phyloP scores from a whole-genome alignment of 2,797 vertebrate genomes.

The Ptychadena robeensis region DNA sequence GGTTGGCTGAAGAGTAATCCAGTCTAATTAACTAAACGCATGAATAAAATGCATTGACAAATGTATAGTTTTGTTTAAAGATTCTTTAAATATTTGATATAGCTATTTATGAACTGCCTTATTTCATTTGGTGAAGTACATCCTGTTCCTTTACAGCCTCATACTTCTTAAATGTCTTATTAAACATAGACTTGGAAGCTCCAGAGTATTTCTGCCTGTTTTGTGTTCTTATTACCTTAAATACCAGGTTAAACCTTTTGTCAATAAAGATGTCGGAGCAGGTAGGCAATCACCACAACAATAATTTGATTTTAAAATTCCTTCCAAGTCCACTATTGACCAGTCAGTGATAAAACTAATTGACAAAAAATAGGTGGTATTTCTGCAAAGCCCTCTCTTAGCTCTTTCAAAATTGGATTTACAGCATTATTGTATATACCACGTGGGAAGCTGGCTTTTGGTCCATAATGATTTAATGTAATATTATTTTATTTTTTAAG shows the following conservation, averaged over 20 bases:
- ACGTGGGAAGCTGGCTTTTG: constrained; percentile 13
- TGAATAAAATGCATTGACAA: background rate
- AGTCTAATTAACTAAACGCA: background rate
- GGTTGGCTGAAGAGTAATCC: background rate
- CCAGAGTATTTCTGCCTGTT: constrained; percentile 82
- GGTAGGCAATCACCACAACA: constrained; percentile 88
- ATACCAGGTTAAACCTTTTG: constrained; percentile 89
- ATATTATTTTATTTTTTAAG: background rate
- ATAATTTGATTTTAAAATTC: constrained; percentile 92
- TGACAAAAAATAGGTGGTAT: constrained; percentile 50
- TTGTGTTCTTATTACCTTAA: constrained; percentile 94
- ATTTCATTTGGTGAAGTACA: constrained; percentile 75
- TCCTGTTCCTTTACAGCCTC: constrained; percentile 73
- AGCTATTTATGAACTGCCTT: background rate
- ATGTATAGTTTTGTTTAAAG: background rate
- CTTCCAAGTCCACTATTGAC: constrained; percentile 81
- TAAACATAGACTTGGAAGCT: constrained; percentile 89
- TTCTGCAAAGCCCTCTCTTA: constrained; percentile 48
- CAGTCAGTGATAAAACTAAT: constrained; percentile 72
- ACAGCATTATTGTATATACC: constrained; percentile 18
- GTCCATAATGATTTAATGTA: constrained; percentile 3
- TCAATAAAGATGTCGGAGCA: constrained; percentile 90
- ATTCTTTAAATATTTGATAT: background rate
- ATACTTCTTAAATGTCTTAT: constrained; percentile 78
- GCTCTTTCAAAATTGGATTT: constrained; percentile 52